phyloP scores from a whole-genome alignment of 1,140 invertebrate genomes.

The Brachionus asplanchnoidis region DNA sequence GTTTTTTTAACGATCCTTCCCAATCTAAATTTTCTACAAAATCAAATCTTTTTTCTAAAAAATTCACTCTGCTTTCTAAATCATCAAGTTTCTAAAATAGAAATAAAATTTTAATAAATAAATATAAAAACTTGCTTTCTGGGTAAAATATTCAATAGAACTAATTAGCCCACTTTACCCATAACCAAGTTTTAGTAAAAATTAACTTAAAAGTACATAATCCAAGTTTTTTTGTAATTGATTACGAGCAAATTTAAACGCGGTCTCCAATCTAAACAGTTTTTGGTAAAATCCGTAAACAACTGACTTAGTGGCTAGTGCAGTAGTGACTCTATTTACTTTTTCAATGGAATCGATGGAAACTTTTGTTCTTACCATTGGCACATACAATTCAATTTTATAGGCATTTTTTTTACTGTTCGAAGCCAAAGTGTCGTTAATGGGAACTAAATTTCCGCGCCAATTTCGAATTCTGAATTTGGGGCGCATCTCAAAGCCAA shows the following conservation, averaged over 20 bases:
- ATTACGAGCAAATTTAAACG: neutral
- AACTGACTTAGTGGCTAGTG: neutral
- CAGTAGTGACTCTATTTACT: neutral
- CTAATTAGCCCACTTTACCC: neutral
- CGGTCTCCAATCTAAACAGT: neutral
- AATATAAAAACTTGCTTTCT: neutral
- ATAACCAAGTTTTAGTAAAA: neutral
- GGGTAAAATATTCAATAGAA: neutral
- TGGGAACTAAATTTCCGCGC: constrained; percentile 2
- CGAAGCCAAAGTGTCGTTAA: neutral
- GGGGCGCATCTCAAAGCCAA: neutral
- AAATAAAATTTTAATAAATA: neutral
- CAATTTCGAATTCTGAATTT: neutral
- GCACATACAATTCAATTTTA: neutral
- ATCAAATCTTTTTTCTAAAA: constrained; percentile 24
- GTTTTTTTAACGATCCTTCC: constrained; percentile 4
- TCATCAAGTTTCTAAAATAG: neutral
- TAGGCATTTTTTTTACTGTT: neutral
- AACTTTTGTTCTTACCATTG: neutral
- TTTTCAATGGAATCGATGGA: neutral
- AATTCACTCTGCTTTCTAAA: neutral
- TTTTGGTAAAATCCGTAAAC: neutral
- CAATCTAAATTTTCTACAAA: neutral
- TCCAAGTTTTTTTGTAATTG: neutral
- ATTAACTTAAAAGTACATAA: neutral